Evolutionary conservation across 2,797 vertebrate genomes (phyloP), one percentile per base, ranked within the genome.

Genomic region (Platyrinchus mystaceus): DNA sequence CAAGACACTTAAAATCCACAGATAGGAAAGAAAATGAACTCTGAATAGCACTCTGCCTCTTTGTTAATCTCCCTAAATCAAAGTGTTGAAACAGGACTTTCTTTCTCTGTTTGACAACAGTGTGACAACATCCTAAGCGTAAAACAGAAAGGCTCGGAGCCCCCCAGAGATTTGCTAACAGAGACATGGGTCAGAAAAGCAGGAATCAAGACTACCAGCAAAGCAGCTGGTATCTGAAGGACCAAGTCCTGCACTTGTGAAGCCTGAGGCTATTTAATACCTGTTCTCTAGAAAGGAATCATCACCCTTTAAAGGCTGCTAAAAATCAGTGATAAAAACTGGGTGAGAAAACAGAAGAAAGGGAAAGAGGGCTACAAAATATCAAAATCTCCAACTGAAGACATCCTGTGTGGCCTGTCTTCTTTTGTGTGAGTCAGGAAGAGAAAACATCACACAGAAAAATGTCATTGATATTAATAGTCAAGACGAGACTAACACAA

Each of bases 401-500:
- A 75, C 69, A 37, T 62, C 75, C 80, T 93, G 80, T 90, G 91
- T 92, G 93, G 96, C 79, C 95, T 58, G 60, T 64, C 74, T 71
- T 84, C 85, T 89, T 85, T 84, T 91, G 66, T 93, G 27, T 78
- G 80, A 94, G 76, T 86, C 50, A 69, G 73, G 30, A 81, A 66
- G 59, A 78, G 50, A 87, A 94, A 67, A 34, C 37, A 24, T 67
- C 62, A 56, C 50, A 66, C 24, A 86, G 59, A 81, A 93, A 81
- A 93, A 85, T 76, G 85, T 52, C 84, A 91, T 22, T 87, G 75
- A 89, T 93, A 91, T 91, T 93, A 80, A 78, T 66, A 96, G 89
- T 88, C 1, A 23, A 84, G 55, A 82, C 27, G 56, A 76, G 34
- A 90, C 71, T 76, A 94, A 90, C 43, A 76, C 44, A 93, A 93